Evolutionary conservation across 1,140 invertebrate genomes (phyloP).

Genomic region (Zaprionus camerounensis): DNA sequence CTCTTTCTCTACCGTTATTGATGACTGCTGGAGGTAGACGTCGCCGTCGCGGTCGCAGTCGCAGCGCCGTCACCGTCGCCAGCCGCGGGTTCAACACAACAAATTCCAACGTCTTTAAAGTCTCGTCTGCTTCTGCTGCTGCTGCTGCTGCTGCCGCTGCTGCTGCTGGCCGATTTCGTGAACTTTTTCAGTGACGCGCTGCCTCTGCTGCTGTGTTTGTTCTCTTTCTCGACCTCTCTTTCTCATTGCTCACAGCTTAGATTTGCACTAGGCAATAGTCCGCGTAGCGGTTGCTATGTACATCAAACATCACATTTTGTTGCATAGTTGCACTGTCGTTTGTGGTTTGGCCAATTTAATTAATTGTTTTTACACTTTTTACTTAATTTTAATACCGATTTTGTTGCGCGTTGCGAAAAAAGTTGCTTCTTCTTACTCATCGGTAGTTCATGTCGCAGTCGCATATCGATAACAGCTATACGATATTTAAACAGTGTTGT

Average conservation of each 20-base stretch:
- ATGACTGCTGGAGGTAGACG: conserved; percentile 46
- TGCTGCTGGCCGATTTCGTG: conserved; percentile 46
- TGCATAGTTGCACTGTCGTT: conserved; percentile 46
- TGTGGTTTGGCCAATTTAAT: conserved; percentile 26
- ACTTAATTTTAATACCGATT: conserved; percentile 64
- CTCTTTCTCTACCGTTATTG: conserved; percentile 67
- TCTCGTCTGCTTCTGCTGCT: conserved; percentile 43
- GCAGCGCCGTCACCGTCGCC: conserved; percentile 44
- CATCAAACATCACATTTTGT: conserved; percentile 66
- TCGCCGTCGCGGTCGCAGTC: conserved; percentile 39
- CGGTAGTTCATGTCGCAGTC: conserved; percentile 28
- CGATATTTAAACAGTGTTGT: conserved; percentile 26
- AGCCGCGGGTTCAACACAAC: conserved; percentile 58
- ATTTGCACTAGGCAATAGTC: conserved; percentile 61
- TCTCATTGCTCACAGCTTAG: conserved; percentile 65
- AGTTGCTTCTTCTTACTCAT: conserved; percentile 52
- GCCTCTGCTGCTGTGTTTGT: conserved; percentile 45
- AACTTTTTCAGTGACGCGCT: conserved; percentile 57
- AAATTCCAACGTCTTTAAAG: conserved; percentile 75
- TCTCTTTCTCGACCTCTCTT: conserved; percentile 48
- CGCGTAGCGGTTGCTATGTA: conserved; percentile 53
- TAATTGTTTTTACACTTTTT: conserved; percentile 51
- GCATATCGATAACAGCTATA: conserved; percentile 4
- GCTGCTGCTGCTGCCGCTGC: conserved; percentile 28
- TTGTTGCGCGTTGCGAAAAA: conserved; percentile 73